Base-by-base conservation (phyloP, 2,888 invertebrate species). In the Parapristionchus giblindavisi region DNA sequence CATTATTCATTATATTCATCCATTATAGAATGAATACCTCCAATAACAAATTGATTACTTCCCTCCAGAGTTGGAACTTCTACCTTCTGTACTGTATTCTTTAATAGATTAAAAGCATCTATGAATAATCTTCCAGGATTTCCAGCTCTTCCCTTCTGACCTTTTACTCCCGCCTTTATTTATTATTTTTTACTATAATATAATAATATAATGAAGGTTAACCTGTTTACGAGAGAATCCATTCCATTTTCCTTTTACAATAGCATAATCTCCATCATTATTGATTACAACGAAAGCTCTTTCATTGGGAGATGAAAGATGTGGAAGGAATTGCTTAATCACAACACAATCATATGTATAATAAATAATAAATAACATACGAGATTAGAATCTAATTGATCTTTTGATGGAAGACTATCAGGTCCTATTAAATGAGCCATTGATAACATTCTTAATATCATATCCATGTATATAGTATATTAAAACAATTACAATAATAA, bases 341-440 rank as follows among this genome's bases (percentile, higher is more conserved):
- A 43, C 2, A 29, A 2, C 17, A 65, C 14, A 43, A 24, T 63
- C 34, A 2, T 38, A n/a, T 24, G 27, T 11, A 51, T 68, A n/a
- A 66, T 3, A 4, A 14, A n/a, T n/a, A 52, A 34, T 1, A 24
- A 56, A 27, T 21, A 76, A 48, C 79, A 32, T 52, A 88, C 88
- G 77, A 87, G 76, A 75, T 85, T 85, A 24, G 84, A 79, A 71
- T 88, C 88, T 24, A 88, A 79, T 76, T 88, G 88, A 52, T 87
- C 85, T 61, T 84, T 83, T 52, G 81, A 81, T 8, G 90, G 90
- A 48, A 90, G 81, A 56, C 89, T 89, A 77, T 90, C 90, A 0
- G 89, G 87, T 3, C 90, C 89, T 68, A 90, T 87, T 40, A 90
- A 84, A 81, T 90, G 90, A 43, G 89, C 88, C 77, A 90, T 89